Base-by-base conservation (phyloP, 92 coral and sea anemone species). In the Parazoanthus swiftii region DNA sequence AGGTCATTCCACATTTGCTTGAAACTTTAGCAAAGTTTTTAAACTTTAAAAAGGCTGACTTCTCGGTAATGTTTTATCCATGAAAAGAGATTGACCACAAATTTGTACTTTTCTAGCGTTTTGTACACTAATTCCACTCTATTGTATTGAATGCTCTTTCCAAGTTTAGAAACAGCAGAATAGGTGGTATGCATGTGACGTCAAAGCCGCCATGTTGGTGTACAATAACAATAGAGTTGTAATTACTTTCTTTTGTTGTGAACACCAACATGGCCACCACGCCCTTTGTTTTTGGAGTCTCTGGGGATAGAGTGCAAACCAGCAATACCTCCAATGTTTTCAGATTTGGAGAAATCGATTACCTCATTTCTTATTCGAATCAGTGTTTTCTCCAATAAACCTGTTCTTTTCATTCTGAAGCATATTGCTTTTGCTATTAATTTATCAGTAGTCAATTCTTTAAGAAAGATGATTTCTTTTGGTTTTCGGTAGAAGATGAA, bases 371-470 rank as follows among this genome's bases (percentile, higher is more conserved):
- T 67, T 67, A 68, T 21, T 21, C 74, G 74, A 8, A 68, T 29
- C 33, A 29, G 1, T 5, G 74, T 68, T 68, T 75, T 33, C 79
- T 26, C 79, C 79, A 16, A 75, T 75, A 75, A 75, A 75, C 46
- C 46, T 75, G 73, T 33, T 1, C 58, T 14, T 50, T 37, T 75
- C 0, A 87, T 54, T 37, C 89, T 81, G 35, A 75, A 72, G 5
- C 86, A 26, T 38, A 79, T 37, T 2, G 77, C 79, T 13, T 85
- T 74, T 14, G 86, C 56, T 23, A 77, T 79, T 10, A 88, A 79
- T 56, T 88, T 39, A 29, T 39, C 42, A 39, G 42, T 88, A 37
- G 68, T 88, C 91, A 29, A 18, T 82, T 88, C n/a, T 88, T 88
- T 42, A 78, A 58, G 5, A 26, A 75, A 18, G 71, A 2, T 21